These are phyloP conservation scores for Nematopogon swammerdamellus DNA, from an alignment of 2,888 invertebrate species.

Conservation along the genomic window DNA sequence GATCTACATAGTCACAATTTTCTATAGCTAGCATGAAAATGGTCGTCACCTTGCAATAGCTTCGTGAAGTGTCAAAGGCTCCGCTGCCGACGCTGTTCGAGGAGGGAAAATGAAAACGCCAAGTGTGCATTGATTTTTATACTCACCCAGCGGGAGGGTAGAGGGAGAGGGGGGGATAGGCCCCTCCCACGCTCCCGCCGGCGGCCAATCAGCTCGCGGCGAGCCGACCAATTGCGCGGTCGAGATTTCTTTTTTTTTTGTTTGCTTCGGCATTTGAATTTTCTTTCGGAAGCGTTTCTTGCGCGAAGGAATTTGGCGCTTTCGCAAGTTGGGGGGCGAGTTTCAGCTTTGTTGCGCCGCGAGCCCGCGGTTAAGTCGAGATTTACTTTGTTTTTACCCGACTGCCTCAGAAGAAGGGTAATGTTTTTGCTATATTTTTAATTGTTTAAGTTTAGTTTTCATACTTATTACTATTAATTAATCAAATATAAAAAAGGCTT, in stretches of 20 bases:
- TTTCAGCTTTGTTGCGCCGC: not conserved
- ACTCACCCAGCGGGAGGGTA: slow-evolving; percentile 41
- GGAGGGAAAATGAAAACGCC: slow-evolving; percentile 32
- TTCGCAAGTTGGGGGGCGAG: not conserved
- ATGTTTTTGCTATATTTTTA: too few species aligned
- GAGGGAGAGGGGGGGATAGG: slow-evolving; percentile 35
- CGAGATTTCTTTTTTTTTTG: not conserved
- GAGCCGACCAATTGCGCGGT: slow-evolving; percentile 43
- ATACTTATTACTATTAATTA: too few species aligned
- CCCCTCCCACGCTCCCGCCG: slow-evolving; percentile 6
- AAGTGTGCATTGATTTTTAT: slow-evolving; percentile 51
- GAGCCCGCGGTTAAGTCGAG: not conserved
- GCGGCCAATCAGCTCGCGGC: slow-evolving; percentile 45
- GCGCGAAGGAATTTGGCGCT: not conserved
- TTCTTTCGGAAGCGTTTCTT: not conserved
- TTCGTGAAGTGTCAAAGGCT: not conserved
- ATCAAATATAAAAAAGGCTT: too few species aligned
- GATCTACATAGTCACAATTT: too few species aligned
- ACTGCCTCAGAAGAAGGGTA: not conserved
- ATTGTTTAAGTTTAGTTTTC: too few species aligned
- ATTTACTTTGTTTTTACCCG: not conserved
- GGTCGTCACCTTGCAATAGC: not conserved
- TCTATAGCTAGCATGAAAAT: too few species aligned
- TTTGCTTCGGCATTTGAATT: not conserved
- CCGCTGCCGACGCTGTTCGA: not conserved